Percentiles rank a stretch among this genome's conserved stretches.
Evolutionary conservation across 2,797 vertebrate species (phyloP).

Genomic region (Notolepis coatsorum): DNA sequence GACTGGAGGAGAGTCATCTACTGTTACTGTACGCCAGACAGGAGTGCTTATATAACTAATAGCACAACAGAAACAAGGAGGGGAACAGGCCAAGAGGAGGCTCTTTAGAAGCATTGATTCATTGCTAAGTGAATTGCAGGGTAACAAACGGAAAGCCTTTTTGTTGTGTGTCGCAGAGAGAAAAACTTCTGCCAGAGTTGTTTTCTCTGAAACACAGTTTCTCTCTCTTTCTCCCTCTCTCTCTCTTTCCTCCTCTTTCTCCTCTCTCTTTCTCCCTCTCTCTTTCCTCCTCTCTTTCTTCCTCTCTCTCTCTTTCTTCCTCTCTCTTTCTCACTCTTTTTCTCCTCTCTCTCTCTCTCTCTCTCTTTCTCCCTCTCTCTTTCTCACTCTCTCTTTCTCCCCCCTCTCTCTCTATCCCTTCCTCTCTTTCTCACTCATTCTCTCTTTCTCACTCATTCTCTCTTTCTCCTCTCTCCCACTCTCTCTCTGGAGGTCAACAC

Average conservation of each 20-base stretch:
- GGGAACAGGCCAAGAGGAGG: slow-evolving; percentile 15
- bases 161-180: slow-evolving; percentile 3
- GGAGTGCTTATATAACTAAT: slow-evolving; percentile 16
- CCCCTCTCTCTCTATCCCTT: no score
- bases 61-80: slow-evolving; percentile 6
- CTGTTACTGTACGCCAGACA: slow-evolving; percentile 3
- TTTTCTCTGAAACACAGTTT: slow-evolving; percentile 60
- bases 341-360: no score
- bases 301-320: no score
- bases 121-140: slow-evolving; percentile 23
- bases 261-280: no score
- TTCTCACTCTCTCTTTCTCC: no score
- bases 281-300: no score
- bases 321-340: no score
- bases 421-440: no score
- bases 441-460: no score
- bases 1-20: slow-evolving; percentile 21
- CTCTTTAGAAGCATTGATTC: slow-evolving; percentile 32
- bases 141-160: slow-evolving; percentile 8
- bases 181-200: slow-evolving; percentile 36
- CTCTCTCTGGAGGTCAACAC: slow-evolving; percentile 53
- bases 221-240: no score
- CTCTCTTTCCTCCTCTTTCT: slow-evolving; percentile 13
- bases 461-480: no score
- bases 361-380: no score